Conservation (phyloP, 1,140 invertebrate species). For the Aethina tumida region DNA sequence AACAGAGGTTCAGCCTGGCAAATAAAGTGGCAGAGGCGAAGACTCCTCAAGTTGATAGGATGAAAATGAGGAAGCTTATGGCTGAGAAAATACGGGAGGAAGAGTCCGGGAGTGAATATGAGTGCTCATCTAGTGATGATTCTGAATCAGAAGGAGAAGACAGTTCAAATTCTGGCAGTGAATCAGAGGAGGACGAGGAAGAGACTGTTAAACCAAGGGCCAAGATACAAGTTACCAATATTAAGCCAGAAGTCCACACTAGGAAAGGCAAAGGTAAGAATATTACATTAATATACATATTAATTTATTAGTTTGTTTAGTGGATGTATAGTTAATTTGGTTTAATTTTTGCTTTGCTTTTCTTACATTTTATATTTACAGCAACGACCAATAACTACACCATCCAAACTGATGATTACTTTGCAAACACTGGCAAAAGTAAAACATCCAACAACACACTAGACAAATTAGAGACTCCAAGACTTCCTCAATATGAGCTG, state of each 20-base stretch:
- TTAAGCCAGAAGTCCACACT: no score
- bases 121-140: constrained; percentile 9
- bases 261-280: constrained; percentile 5
- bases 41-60: constrained; percentile 17
- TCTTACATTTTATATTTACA: constrained; percentile 4
- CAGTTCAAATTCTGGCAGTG: no score
- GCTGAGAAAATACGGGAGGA: constrained; percentile 16
- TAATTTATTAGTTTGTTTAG: background rate
- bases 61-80: constrained; percentile 18
- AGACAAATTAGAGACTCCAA: constrained; percentile 60
- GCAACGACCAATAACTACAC: constrained; percentile 37
- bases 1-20: constrained; percentile 14
- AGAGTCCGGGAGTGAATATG: constrained; percentile 22
- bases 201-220: background rate
- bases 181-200: constrained; percentile 8
- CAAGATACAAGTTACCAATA: constrained; percentile 1
- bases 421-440: constrained; percentile 48
- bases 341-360: no score
- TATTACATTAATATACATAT: no score
- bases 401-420: constrained; percentile 54
- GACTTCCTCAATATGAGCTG: constrained; percentile 56
- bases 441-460: constrained; percentile 76
- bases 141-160: constrained; percentile 13
- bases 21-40: constrained; percentile 17
- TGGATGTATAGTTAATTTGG: background rate